These are phyloP conservation scores for Germaria angustata DNA, from an alignment of 2,888 invertebrate species.

Conservation along the genomic window DNA sequence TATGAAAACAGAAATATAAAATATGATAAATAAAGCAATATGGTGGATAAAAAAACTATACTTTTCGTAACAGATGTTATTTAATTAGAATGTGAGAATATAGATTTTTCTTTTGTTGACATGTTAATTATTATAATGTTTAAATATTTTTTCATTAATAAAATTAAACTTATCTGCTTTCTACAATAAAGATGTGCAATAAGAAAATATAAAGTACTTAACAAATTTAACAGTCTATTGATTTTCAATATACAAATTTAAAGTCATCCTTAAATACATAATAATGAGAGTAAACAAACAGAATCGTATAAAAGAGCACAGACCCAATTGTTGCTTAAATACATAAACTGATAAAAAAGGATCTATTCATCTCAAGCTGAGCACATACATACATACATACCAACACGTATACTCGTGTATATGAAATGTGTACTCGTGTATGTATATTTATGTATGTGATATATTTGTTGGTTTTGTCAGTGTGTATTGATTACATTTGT, in stretches of 20 bases:
- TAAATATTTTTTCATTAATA: too few relatives aligned
- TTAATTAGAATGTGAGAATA: too few relatives aligned
- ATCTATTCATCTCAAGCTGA: neutral
- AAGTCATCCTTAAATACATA: neutral
- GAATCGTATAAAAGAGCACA: neutral
- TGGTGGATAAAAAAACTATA: too few relatives aligned
- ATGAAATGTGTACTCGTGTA: neutral
- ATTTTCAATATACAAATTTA: neutral
- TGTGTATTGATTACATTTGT: constrained; percentile 57
- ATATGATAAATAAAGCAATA: too few relatives aligned
- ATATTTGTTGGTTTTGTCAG: neutral
- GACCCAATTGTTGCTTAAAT: constrained; percentile 23
- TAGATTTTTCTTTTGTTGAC: too few relatives aligned
- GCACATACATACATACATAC: neutral
- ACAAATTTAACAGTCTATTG: constrained; percentile 2
- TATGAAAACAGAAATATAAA: too few relatives aligned
- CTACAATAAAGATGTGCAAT: too few relatives aligned
- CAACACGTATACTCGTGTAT: neutral
- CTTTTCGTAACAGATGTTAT: too few relatives aligned
- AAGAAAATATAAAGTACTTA: neutral
- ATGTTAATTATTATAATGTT: too few relatives aligned
- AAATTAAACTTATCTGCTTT: too few relatives aligned
- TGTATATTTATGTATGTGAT: neutral
- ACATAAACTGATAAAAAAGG: constrained; percentile 36
- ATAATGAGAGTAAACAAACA: neutral